A percentile compares a stretch with the other conserved stretches of the same genome.
These are phyloP conservation scores for Cinclus cinclus DNA, from an alignment of 2,113 vertebrate species.

Conservation along the genomic window DNA sequence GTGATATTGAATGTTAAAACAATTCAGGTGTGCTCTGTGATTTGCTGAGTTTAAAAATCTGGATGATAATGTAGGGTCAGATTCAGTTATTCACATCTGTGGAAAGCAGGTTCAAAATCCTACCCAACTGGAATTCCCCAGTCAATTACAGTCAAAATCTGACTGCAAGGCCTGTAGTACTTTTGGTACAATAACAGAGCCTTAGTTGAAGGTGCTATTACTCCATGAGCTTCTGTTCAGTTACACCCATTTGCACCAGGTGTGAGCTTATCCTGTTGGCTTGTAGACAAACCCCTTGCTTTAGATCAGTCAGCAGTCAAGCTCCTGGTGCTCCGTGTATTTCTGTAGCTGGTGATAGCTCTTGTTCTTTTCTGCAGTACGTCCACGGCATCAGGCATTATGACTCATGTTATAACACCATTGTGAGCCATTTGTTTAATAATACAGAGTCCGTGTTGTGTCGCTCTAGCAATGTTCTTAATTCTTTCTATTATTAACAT, in stretches of 20 bases:
- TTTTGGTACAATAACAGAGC: neutral
- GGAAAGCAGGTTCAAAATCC: neutral
- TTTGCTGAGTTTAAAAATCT: neutral
- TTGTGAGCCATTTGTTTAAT: constrained; percentile 48
- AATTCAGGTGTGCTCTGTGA: neutral
- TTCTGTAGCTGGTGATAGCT: constrained; percentile 7
- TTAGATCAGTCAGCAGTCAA: neutral
- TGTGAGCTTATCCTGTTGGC: neutral
- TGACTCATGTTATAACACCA: constrained; percentile 48
- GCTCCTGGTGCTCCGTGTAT: neutral
- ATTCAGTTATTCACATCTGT: neutral
- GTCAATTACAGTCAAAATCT: neutral
- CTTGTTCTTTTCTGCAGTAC: constrained; percentile 37
- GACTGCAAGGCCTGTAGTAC: neutral
- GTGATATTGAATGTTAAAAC: neutral
- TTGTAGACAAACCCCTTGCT: neutral
- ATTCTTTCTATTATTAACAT: constrained; percentile 46
- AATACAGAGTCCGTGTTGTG: neutral
- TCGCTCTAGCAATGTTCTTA: constrained; percentile 4
- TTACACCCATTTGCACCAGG: neutral
- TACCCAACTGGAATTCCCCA: neutral
- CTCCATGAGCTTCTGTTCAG: neutral
- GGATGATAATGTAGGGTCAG: neutral
- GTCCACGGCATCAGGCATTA: neutral
- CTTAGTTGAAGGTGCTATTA: neutral